Evolutionary conservation across 1,140 invertebrate species (phyloP).

Genomic region (Lepidurus packardi): DNA sequence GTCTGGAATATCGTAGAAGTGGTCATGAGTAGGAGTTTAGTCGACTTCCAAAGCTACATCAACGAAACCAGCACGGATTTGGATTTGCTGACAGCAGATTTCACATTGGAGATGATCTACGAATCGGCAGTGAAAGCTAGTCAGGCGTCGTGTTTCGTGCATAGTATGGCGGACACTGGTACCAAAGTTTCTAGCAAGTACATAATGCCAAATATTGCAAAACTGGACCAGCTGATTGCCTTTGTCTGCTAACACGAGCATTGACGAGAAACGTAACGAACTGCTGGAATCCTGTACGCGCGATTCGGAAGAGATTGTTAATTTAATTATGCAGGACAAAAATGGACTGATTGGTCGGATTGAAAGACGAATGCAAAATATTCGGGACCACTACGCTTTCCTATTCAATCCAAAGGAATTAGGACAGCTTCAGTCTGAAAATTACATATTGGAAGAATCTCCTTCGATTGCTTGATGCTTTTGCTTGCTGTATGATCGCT

Average conservation of each 20-base stretch:
- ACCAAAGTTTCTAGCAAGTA: slow-evolving; percentile 22
- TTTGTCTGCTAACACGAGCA: not conserved
- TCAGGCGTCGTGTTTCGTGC: slow-evolving; percentile 28
- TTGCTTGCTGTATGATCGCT: no score
- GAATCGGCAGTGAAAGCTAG: slow-evolving; percentile 25
- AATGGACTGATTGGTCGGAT: not conserved
- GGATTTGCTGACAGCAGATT: not conserved
- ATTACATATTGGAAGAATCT: no score
- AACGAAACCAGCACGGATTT: not conserved
- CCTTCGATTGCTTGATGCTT: no score
- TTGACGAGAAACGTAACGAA: not conserved
- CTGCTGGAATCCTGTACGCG: not conserved
- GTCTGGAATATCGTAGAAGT: slow-evolving; percentile 13
- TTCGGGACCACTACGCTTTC: not conserved
- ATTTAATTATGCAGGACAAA: slow-evolving; percentile 25
- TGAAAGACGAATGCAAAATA: not conserved
- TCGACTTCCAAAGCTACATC: slow-evolving; percentile 18
- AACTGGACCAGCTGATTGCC: slow-evolving; percentile 25
- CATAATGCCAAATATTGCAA: slow-evolving; percentile 21
- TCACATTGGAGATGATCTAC: slow-evolving; percentile 22
- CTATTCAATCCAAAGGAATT: not conserved
- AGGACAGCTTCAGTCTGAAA: no score
- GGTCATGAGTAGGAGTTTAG: not conserved
- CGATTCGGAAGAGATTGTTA: slow-evolving; percentile 22
- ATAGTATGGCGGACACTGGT: slow-evolving; percentile 26